A percentile compares a stretch with the other conserved stretches of the same genome.
phyloP scores from a whole-genome alignment of 1,140 invertebrate genomes.

The Drosophila melanica region DNA sequence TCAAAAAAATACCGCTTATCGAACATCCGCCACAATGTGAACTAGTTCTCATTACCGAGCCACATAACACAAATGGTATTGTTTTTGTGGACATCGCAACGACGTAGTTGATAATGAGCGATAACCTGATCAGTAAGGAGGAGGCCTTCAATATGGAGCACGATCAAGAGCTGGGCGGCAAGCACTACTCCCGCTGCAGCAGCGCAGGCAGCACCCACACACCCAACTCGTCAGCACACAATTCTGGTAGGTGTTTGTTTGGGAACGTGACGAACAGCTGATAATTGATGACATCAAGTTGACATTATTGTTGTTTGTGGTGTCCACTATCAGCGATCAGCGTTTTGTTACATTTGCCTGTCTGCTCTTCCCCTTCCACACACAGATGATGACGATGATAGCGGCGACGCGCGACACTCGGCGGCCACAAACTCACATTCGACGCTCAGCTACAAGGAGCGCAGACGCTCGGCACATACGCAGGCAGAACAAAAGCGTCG shows the following conservation, averaged over 20 bases:
- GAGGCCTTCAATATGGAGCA: slow-evolving; percentile 84
- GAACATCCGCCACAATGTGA: slow-evolving; percentile 3
- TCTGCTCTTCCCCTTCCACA: slow-evolving; percentile 14
- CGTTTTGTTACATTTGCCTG: slow-evolving; percentile 57
- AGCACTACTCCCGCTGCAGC: slow-evolving; percentile 90
- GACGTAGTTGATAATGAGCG: slow-evolving; percentile 70
- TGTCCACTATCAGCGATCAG: slow-evolving; percentile 51
- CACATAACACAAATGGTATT: slow-evolving; percentile 24
- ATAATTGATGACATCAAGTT: slow-evolving; percentile 59
- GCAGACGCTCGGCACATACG: slow-evolving; percentile 96
- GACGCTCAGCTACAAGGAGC: slow-evolving; percentile 95
- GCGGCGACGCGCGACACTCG: slow-evolving; percentile 86
- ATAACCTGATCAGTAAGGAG: slow-evolving; percentile 56
- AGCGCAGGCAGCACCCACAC: slow-evolving; percentile 93
- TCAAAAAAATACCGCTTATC: neutral
- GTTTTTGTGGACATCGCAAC: slow-evolving; percentile 60
- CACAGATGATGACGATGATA: slow-evolving; percentile 91
- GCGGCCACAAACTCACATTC: slow-evolving; percentile 71
- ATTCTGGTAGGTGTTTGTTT: slow-evolving; percentile 87
- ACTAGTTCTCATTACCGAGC: slow-evolving; percentile 10
- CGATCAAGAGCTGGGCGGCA: slow-evolving; percentile 86
- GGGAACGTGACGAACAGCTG: slow-evolving; percentile 42
- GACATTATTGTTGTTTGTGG: slow-evolving; percentile 10
- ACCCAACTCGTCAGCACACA: slow-evolving; percentile 93
- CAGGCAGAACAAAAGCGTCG: slow-evolving; percentile 98